Percentiles rank a stretch among this genome's conserved stretches.
phyloP scores from a whole-genome alignment of 53 echinoderm and acorn worm species.

The Astropecten irregularis region DNA sequence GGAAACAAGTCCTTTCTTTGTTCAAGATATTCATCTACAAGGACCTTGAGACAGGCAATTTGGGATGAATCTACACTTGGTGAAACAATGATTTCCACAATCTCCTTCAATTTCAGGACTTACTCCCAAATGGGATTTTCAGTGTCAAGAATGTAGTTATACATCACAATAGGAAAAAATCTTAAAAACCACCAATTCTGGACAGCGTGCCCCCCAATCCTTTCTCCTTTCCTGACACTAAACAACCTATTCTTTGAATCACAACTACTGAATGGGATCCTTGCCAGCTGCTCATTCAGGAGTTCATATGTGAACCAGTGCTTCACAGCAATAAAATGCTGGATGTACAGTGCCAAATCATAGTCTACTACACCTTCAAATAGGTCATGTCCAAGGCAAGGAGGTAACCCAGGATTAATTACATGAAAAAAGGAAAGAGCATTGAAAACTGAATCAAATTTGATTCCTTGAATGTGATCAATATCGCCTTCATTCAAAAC shows the following conservation, averaged over 20 bases:
- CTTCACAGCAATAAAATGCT: constrained; percentile 59
- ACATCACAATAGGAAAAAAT: constrained; percentile 65
- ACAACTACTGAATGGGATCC: constrained; percentile 46
- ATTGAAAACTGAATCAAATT: not conserved
- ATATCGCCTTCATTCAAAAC: not conserved
- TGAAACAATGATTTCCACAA: constrained; percentile 43
- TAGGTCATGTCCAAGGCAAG: constrained; percentile 3
- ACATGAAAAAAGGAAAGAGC: not conserved
- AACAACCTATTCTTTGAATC: constrained; percentile 51
- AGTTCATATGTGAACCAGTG: constrained; percentile 64
- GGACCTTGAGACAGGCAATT: constrained; percentile 31
- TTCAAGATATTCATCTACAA: constrained; percentile 33
- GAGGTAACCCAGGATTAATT: not conserved
- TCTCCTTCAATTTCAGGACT: constrained; percentile 38
- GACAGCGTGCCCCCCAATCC: constrained; percentile 67
- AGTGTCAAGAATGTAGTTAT: constrained; percentile 11
- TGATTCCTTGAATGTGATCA: not conserved
- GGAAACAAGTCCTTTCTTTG: constrained; percentile 32
- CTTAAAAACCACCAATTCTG: constrained; percentile 69
- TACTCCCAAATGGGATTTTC: constrained; percentile 16
- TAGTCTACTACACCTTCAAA: constrained; percentile 59
- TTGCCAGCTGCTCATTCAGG: constrained; percentile 48
- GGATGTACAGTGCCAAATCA: constrained; percentile 65
- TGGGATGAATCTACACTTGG: not conserved
- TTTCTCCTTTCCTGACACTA: constrained; percentile 44